Conservation (phyloP, 2,888 invertebrate species). For the Molanna angustata region DNA sequence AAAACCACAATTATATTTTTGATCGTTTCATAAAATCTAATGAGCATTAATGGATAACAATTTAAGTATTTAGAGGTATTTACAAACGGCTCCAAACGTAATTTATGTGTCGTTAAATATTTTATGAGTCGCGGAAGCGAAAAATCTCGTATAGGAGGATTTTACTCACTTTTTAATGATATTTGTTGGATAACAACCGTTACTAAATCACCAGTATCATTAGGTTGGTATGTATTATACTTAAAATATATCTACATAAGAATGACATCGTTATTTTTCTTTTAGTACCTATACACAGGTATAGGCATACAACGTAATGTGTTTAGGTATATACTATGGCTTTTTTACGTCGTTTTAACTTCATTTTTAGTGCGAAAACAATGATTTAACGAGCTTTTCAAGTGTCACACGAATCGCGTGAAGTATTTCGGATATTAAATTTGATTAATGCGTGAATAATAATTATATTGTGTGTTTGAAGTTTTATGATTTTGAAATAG, state of each 20-base stretch:
- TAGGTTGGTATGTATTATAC: too few species aligned
- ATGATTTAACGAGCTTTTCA: conserved; percentile 5
- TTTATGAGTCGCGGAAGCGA: conserved; percentile 20
- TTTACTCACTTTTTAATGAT: background rate
- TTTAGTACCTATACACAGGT: too few species aligned
- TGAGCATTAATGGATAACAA: conserved; percentile 14
- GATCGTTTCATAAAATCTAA: conserved; percentile 9
- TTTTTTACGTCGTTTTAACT: conserved; percentile 6
- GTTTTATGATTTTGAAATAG: too few species aligned
- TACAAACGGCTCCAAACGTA: conserved; percentile 12
- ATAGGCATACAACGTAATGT: too few species aligned
- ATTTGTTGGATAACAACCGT: background rate
- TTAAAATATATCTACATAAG: too few species aligned
- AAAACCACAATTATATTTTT: conserved; percentile 13
- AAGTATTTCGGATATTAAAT: background rate
- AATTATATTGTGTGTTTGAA: too few species aligned
- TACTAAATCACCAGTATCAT: too few species aligned
- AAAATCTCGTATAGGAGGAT: conserved; percentile 7
- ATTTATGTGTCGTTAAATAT: conserved; percentile 21
- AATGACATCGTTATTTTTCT: too few species aligned
- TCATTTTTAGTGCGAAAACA: conserved; percentile 9
- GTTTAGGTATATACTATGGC: too few species aligned
- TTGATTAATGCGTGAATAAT: background rate
- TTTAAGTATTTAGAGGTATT: conserved; percentile 10
- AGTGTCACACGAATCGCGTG: background rate